Base-by-base conservation (phyloP, 2,113 vertebrate species). In the Heterochromis multidens region DNA sequence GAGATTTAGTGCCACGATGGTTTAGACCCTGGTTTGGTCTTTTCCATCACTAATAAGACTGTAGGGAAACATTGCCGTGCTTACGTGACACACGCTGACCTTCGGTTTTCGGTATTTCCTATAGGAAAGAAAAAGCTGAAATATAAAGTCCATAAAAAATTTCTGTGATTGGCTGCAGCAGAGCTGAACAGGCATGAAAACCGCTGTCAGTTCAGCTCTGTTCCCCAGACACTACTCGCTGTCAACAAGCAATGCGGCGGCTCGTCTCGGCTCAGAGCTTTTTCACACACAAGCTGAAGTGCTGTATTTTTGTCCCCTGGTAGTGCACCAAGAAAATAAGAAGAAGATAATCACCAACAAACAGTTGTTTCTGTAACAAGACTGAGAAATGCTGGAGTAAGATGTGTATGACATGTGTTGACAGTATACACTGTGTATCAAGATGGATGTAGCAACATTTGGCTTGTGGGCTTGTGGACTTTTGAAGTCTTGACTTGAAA, bases 101-200 rank as follows among this genome's bases (percentile, higher is more conserved):
- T 27, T 63, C 1, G 17, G 70, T 77, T 59, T 8, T 52, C 7
- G 5, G 23, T 52, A 3, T 82, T 83, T 67, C 37, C 31, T 7
- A 1, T n/a, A 10, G 35, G 43, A 58, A 59, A 62, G 33, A 77
- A 37, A 61, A 80, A 58, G n/a, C 14, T 81, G 25, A 6, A 40
- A 77, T 72, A 23, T 37, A 43, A 59, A 82, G 57, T 63, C 40
- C 40, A 19, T 62, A 40, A 67, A 82, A 49, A 46, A 27, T 70
- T 14, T 40, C 9, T 7, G 49, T 46, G 62, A 86, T 61, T 79
- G 40, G 61, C 52, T 79, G 29, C 67, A 82, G 57, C 78, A 21
- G 57, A 84, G 25, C 52, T 62, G 70, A 82, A 72, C 80, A 80
- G 59, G 62, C 77, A 77, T 58, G 78, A 65, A 85, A 90, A 80